Conservation (phyloP, 2,113 vertebrate genomes). For the Bos taurus region DNA sequence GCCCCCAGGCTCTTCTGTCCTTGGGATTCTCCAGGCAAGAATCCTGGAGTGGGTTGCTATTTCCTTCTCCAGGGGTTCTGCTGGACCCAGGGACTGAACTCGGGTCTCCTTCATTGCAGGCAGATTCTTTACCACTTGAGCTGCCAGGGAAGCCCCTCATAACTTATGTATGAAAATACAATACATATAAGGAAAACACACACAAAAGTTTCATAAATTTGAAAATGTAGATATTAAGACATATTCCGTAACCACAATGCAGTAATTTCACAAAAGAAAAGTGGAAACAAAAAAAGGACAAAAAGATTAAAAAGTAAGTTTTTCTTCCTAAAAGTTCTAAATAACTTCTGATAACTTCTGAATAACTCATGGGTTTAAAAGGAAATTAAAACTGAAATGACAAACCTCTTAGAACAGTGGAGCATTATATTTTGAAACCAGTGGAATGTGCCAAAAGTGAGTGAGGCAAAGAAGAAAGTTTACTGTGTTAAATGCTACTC, state of each 20-base stretch:
- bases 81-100: neutral
- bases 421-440: neutral
- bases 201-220: neutral
- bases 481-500: neutral
- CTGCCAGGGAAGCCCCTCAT: neutral
- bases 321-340: neutral
- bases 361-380: neutral
- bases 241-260: neutral
- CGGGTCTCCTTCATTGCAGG: neutral
- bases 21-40: neutral
- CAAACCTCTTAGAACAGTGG: neutral
- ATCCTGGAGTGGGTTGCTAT: neutral
- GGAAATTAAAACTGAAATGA: neutral
- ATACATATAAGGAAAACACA: neutral
- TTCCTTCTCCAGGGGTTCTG: neutral
- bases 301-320: neutral
- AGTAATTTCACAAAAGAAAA: neutral
- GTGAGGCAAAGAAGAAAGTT: neutral
- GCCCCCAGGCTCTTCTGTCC: neutral
- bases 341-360: neutral
- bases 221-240: neutral
- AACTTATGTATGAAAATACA: neutral
- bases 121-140: neutral
- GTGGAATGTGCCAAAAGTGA: neutral
- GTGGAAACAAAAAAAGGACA: neutral